Evolutionary conservation across 2,113 vertebrate species (phyloP), one percentile per base, ranked within the genome.

Genomic region (Callospermophilus lateralis): DNA sequence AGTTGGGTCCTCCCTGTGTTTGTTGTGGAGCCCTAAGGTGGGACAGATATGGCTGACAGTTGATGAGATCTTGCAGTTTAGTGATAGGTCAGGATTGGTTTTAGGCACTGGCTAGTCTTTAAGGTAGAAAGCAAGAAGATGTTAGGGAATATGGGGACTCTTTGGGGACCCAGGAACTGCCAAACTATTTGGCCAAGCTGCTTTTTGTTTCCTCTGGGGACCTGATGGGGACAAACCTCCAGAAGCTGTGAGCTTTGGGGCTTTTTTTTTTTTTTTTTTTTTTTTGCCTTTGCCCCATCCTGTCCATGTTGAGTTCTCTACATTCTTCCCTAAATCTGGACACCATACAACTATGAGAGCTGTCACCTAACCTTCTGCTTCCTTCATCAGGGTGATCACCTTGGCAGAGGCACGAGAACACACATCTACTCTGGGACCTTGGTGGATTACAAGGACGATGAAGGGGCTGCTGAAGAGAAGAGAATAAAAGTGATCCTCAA

Each of bases 401-500:
- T 99, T 20, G 99, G 99, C 4, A 98, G 97, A 93, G 99, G 99
- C n/a, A 99, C 99, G 0, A 99, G 98, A 55, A 99, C 99, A 20
- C 99, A 99, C 97, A 99, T 99, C 96, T 99, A 99, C 96, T 98
- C 98, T 0, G 99, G 99, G 28, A 99, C 98, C 19, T 98, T 99
- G 68, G 98, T 99, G 72, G 99, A 97, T 96, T 99, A 99, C 97
- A 99, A 99, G 96, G 99, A 98, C 0, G 99, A 99, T 0, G 99
- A 99, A 81, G 98, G 99, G 0, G 98, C 98, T 12, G 97, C 98
- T 0, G 98, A 98, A 13, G 99, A 99, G 48, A 99, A 99, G 81
- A 99, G 99, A 55, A 98, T 99, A 45, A 99, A 99, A 98, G 99
- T 99, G 84, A 99, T 99, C 84, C 99, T 99, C 93, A 99, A 99